A percentile compares a stretch with the other conserved stretches of the same genome.
Conservation (phyloP, 2,113 vertebrate species). For the Butorides virescens region DNA sequence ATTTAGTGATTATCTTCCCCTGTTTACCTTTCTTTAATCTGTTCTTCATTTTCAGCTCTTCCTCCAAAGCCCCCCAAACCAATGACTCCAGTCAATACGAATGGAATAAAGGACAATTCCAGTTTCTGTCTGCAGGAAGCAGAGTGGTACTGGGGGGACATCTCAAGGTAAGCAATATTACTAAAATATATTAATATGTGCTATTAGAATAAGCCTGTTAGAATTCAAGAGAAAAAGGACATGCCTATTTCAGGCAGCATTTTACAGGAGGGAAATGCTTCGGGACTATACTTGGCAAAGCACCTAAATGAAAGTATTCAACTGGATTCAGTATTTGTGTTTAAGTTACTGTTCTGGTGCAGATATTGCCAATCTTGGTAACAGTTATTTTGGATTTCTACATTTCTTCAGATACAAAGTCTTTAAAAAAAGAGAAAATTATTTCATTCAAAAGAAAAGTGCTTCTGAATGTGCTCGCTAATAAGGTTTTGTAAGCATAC, state of each 20-base stretch:
- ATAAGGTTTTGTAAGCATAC: background rate
- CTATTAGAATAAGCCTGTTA: background rate
- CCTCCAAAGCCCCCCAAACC: constrained; percentile 91
- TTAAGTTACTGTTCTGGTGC: background rate
- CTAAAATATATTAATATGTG: background rate
- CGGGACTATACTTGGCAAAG: background rate
- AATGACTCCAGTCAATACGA: constrained; percentile 80
- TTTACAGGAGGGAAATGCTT: background rate
- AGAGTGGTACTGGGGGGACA: constrained; percentile 97
- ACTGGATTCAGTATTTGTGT: background rate
- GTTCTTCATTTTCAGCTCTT: constrained; percentile 80
- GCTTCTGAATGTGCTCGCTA: background rate
- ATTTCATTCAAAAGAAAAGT: background rate
- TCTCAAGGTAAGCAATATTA: constrained; percentile 84
- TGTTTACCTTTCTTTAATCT: background rate
- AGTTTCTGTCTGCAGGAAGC: constrained; percentile 84
- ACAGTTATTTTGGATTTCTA: background rate
- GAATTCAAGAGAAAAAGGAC: background rate
- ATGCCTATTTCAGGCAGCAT: background rate
- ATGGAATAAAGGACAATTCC: constrained; percentile 81
- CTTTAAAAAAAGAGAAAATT: background rate
- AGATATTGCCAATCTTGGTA: background rate
- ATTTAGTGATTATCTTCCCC: background rate
- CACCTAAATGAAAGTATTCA: background rate
- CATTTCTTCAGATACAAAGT: background rate